phyloP scores from a whole-genome alignment of 2,113 vertebrate species.

The Megaptera novaeangliae region DNA sequence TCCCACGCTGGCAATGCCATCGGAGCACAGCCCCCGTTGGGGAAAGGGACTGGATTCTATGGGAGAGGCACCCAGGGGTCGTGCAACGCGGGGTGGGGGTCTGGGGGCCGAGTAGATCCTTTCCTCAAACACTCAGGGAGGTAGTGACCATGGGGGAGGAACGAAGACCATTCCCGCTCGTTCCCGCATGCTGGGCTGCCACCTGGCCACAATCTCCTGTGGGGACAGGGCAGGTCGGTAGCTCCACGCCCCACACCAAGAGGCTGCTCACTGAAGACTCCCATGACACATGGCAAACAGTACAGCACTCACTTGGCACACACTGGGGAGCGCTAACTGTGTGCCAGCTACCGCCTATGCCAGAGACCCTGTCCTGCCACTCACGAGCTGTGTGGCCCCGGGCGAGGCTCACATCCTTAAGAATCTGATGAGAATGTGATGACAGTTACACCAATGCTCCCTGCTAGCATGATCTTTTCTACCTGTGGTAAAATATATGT shows the following conservation, averaged over 20 bases:
- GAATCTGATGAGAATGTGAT: neutral
- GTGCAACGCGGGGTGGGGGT: neutral
- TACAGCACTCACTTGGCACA: neutral
- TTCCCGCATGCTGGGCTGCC: neutral
- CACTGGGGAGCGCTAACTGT: too few species aligned
- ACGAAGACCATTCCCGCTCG: neutral
- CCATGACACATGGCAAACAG: neutral
- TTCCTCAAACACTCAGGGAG: neutral
- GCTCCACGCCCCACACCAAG: neutral
- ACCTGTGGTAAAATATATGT: neutral
- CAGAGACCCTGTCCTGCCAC: neutral
- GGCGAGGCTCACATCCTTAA: neutral
- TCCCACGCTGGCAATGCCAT: neutral
- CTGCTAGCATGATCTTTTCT: rapidly evolving
- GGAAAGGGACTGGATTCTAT: neutral
- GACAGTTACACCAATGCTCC: neutral
- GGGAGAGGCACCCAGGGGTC: too few species aligned
- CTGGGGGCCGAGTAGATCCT: too few species aligned
- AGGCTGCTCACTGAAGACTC: neutral
- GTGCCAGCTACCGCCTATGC: neutral
- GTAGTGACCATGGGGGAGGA: neutral
- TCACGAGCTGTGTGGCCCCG: too few species aligned
- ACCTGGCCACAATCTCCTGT: neutral
- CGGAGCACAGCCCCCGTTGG: neutral
- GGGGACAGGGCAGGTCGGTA: neutral